These are phyloP conservation scores for Merops nubicus DNA, from an alignment of 2,113 vertebrate genomes.

Conservation along the genomic window DNA sequence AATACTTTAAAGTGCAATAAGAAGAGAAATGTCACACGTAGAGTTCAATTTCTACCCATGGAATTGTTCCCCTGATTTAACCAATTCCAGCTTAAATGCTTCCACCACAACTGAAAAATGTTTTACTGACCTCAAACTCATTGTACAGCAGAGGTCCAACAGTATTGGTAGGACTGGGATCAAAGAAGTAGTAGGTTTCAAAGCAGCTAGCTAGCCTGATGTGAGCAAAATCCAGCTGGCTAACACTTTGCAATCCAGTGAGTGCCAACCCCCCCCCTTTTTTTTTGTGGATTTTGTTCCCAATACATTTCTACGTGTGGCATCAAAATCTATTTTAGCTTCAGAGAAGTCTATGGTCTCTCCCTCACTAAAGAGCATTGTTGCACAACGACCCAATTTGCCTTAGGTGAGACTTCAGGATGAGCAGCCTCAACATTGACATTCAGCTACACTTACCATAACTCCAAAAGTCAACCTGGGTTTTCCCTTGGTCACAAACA, in stretches of 20 bases:
- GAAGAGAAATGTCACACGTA: constrained; percentile 52
- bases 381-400: background rate
- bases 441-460: background rate
- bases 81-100: constrained; percentile 49
- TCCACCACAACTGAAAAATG: constrained; percentile 28
- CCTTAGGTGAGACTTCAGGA: background rate
- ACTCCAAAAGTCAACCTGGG: too few relatives aligned
- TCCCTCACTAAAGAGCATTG: background rate
- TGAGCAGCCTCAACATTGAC: background rate
- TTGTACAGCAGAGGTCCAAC: constrained; percentile 10
- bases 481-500: background rate
- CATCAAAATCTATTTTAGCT: background rate
- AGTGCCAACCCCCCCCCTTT: background rate
- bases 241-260: background rate
- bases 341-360: background rate
- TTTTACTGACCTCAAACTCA: background rate
- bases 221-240: constrained; percentile 26
- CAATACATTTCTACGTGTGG: background rate
- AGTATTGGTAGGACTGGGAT: background rate
- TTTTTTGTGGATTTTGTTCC: background rate
- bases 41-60: constrained; percentile 52
- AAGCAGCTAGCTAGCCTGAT: background rate
- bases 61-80: constrained; percentile 55
- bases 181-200: constrained; percentile 25
- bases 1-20: constrained; percentile 51